Base-by-base conservation (phyloP, 2,113 vertebrate genomes). In the Proteles cristata region DNA sequence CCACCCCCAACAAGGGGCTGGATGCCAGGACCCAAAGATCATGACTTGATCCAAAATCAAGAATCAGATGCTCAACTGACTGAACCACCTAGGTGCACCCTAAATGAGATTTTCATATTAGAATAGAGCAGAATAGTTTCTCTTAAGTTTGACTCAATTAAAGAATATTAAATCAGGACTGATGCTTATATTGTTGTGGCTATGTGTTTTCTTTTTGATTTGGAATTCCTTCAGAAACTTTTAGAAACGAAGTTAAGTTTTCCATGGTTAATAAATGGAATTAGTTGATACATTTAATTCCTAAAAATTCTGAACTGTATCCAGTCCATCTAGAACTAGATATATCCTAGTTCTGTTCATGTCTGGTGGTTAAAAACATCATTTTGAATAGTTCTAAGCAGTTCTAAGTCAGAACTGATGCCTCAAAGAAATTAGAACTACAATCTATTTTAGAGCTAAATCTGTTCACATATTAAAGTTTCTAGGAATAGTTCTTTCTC, bases 171-270 rank as follows among this genome's bases (percentile, higher is more conserved):
- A 73, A 71, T 82, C 8, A 77, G 12, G 66, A 83, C n/a, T 82
- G 48, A 63, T 74, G 28, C 14, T 94, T 71, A 83, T n/a, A 79
- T 93, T 45, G 28, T 21, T 80, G 55, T n/a, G 58, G 7, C 17
- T 93, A 7, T 53, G 81, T 96, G 83, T 12, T 58, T 96, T 65
- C 76, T 35, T 73, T 71, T 71, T 14, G 55, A 81, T 84, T 93
- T 88, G 73, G 5, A 93, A 69, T 73, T 81, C 33, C 55, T 68
- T 90, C n/a, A 84, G 43, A 93, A 48, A 25, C 31, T 88, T 96
- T 85, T 74, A 83, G 31, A 73, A 73, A 83, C 0, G 26, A 89
- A 55, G 4, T 68, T 81, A 73, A 80, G 3, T 16, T 94, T 94
- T 88, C 9, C 53, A 31, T 43, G n/a, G 11, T 87, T 26, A 50